These are phyloP conservation scores for Thermophis baileyi DNA, from an alignment of 2,113 vertebrate genomes.

Conservation along the genomic window DNA sequence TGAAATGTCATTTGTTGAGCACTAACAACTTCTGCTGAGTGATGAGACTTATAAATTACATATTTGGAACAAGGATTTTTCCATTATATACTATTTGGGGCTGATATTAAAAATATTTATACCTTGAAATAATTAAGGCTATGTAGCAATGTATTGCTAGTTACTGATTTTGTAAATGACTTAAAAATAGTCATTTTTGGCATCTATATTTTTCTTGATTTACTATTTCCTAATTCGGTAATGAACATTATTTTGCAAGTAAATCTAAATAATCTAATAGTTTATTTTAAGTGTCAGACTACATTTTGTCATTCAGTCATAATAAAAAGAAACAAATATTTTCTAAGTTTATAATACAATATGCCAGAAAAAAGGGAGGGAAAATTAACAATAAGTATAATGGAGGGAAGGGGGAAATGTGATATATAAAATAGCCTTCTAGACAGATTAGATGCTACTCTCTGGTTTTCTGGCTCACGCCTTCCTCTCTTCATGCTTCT, in stretches of 20 bases:
- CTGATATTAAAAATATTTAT: neutral
- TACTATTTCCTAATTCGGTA: neutral
- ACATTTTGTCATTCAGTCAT: neutral
- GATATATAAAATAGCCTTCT: neutral
- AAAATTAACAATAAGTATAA: neutral
- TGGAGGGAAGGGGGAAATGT: neutral
- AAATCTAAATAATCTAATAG: neutral
- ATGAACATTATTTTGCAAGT: neutral
- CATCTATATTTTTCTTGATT: neutral
- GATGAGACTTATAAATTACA: neutral
- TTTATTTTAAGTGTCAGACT: neutral
- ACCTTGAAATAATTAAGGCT: neutral
- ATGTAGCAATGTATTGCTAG: neutral
- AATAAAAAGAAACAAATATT: neutral
- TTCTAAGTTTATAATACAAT: neutral
- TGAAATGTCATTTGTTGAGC: conserved; percentile 48
- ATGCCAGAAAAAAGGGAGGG: neutral
- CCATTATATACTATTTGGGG: neutral
- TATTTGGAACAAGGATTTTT: neutral
- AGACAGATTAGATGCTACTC: neutral
- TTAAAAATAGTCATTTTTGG: neutral
- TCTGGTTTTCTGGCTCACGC: neutral
- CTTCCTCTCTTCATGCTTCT: neutral
- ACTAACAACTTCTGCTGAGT: conserved; percentile 20
- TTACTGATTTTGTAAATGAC: neutral